These are phyloP conservation scores for Folsomia candida DNA, from an alignment of 2,888 invertebrate genomes.

Conservation along the genomic window DNA sequence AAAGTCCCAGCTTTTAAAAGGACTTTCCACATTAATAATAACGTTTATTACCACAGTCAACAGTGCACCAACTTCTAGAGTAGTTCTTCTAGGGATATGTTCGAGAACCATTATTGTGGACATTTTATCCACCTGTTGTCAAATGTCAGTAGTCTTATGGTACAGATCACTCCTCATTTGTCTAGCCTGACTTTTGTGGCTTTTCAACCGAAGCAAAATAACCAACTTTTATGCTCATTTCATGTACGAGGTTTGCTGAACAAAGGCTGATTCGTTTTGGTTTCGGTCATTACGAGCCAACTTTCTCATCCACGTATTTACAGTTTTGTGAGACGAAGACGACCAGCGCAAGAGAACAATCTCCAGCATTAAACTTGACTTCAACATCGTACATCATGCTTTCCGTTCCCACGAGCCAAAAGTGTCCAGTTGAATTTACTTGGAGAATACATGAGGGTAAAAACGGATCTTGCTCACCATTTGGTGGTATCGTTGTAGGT, in stretches of 20 bases:
- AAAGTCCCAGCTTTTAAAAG: neutral
- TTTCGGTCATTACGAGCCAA: neutral
- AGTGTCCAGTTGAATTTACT: neutral
- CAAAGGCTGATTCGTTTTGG: neutral
- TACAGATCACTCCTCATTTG: neutral
- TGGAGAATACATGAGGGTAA: too few relatives aligned
- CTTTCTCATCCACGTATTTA: neutral
- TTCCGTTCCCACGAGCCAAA: neutral
- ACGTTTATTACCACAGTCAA: too few relatives aligned
- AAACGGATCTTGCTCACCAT: too few relatives aligned
- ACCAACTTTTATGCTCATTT: neutral
- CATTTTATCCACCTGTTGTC: neutral
- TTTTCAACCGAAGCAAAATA: neutral
- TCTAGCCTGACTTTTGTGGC: neutral
- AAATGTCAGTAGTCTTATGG: neutral
- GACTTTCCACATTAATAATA: neutral
- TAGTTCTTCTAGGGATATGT: too few relatives aligned
- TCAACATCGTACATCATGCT: neutral
- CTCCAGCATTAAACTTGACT: neutral
- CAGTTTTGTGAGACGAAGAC: neutral
- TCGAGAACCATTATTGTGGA: neutral
- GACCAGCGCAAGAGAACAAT: neutral
- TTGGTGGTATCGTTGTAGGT: too few relatives aligned
- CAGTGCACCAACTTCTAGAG: neutral
- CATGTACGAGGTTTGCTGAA: neutral